phyloP scores from a whole-genome alignment of 1,140 invertebrate species.

The Tigriopus japonicus region DNA sequence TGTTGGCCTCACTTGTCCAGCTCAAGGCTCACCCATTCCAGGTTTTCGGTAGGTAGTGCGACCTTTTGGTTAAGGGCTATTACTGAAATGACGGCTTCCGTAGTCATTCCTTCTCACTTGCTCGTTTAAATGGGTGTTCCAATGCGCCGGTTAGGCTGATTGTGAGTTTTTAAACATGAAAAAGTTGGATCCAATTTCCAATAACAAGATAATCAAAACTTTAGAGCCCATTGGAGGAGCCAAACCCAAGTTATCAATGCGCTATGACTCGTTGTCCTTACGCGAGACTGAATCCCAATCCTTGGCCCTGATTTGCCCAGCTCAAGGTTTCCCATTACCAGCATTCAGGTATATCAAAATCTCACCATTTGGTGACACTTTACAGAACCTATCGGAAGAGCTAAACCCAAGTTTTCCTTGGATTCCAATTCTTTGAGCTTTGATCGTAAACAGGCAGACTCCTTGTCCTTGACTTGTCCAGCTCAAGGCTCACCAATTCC shows the following conservation, averaged over 20 bases:
- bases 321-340: constrained; percentile 47
- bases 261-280: constrained; percentile 9
- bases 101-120: too few relatives aligned
- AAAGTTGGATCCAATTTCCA: too few relatives aligned
- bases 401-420: constrained; percentile 3
- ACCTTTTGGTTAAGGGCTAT: too few relatives aligned
- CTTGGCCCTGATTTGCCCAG: constrained; percentile 27
- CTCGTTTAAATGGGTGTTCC: too few relatives aligned
- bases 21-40: constrained; percentile 15
- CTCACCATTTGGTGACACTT: background rate
- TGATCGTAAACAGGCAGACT: background rate
- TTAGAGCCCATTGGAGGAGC: background rate
- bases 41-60: background rate
- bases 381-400: background rate
- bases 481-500: constrained; percentile 19
- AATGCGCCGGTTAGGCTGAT: too few relatives aligned
- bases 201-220: too few relatives aligned
- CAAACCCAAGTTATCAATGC: constrained; percentile 17
- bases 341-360: constrained; percentile 37
- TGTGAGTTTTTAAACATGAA: too few relatives aligned
- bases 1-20: constrained; percentile 9
- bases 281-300: background rate
- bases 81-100: too few relatives aligned
- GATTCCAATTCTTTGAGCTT: background rate
- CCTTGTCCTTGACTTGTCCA: background rate